Evolutionary conservation across 2,797 vertebrate species (phyloP).

Genomic region (Choloepus didactylus): DNA sequence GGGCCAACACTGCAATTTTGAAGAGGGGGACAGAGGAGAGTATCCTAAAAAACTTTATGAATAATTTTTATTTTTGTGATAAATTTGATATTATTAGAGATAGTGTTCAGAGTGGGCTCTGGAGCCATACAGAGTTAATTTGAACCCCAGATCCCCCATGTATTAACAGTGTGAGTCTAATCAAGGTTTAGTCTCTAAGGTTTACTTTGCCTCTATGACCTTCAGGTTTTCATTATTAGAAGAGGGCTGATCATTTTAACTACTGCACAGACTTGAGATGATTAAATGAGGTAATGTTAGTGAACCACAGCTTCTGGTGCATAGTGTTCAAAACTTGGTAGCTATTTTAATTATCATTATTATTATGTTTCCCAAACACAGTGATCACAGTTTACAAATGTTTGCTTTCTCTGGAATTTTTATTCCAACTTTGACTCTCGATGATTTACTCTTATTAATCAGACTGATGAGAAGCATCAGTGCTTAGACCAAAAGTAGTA

Average conservation of each 20-base stretch:
- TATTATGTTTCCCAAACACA: neutral
- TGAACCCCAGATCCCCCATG: neutral
- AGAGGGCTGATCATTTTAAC: neutral
- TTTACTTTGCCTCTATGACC: neutral
- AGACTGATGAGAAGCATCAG: neutral
- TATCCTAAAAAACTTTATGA: neutral
- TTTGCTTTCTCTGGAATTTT: neutral
- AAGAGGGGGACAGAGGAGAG: accelerated
- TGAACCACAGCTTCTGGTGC: neutral
- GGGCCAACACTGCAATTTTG: neutral
- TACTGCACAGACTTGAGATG: neutral
- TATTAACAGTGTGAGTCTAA: neutral
- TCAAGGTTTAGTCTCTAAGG: neutral
- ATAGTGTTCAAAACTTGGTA: neutral
- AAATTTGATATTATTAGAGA: neutral
- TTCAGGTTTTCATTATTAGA: neutral
- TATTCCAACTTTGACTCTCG: neutral
- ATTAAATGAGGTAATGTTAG: constrained; percentile 15
- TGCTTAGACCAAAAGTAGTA: neutral
- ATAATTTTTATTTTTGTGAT: constrained; percentile 31
- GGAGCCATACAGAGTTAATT: neutral
- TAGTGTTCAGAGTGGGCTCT: neutral
- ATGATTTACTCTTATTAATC: neutral
- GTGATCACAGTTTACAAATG: neutral
- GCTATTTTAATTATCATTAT: constrained; percentile 43